Conservation (phyloP, 2,888 invertebrate genomes). For the Drosophila acutilabella region DNA sequence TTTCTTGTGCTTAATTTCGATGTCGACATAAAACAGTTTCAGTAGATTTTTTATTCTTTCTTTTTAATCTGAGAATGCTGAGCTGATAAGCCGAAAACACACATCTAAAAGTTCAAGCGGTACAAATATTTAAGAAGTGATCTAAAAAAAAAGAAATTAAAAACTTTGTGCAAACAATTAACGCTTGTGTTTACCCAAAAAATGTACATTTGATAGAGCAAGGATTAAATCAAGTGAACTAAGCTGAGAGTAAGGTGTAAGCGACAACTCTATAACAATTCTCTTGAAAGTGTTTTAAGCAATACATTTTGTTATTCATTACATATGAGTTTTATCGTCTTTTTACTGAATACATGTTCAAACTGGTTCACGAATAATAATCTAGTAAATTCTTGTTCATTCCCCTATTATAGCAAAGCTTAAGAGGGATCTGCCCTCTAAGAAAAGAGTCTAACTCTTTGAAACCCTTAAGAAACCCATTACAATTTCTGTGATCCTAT, state of each 20-base stretch:
- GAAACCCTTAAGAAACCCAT: too few relatives aligned
- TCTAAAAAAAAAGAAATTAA: conserved; percentile 37
- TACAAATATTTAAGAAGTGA: conserved; percentile 29
- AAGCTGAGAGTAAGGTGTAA: not conserved
- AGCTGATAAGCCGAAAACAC: conserved; percentile 42
- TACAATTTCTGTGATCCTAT: too few relatives aligned
- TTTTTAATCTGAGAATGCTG: conserved; percentile 19
- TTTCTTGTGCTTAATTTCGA: conserved; percentile 30
- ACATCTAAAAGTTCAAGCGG: conserved; percentile 22
- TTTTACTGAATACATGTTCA: conserved; percentile 7
- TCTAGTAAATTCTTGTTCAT: conserved; percentile 30
- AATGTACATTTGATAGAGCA: not conserved
- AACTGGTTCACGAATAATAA: conserved; percentile 2
- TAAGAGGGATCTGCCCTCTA: not conserved
- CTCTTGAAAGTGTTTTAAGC: not conserved
- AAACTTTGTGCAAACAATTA: conserved; percentile 40
- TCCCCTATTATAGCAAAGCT: not conserved
- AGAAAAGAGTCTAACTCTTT: too few relatives aligned
- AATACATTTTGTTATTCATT: not conserved
- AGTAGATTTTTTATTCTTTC: not conserved
- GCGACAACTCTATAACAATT: not conserved
- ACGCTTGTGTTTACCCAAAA: conserved; percentile 16
- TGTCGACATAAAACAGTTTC: conserved; percentile 38
- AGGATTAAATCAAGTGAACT: not conserved
- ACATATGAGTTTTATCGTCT: conserved; percentile 10